These are phyloP conservation scores for Ochropacha duplaris DNA, from an alignment of 2,888 invertebrate species.

Conservation along the genomic window DNA sequence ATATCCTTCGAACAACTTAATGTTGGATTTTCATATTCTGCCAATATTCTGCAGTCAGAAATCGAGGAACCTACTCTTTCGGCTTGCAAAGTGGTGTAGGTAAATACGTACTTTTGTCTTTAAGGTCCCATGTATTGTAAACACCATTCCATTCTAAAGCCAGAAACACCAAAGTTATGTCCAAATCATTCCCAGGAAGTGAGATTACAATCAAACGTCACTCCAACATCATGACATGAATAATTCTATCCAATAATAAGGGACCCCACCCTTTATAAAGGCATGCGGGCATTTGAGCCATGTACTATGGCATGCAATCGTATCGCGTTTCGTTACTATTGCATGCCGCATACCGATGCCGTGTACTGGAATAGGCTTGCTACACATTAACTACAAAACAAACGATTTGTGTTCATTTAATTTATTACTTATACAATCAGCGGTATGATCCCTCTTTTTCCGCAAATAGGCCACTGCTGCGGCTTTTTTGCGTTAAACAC, in stretches of 20 bases:
- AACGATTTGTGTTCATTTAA: neutral
- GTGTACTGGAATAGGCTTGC: constrained; percentile 41
- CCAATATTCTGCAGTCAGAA: too few relatives aligned
- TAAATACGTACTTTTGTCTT: too few relatives aligned
- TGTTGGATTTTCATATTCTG: too few relatives aligned
- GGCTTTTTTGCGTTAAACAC: too few relatives aligned
- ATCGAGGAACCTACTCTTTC: too few relatives aligned
- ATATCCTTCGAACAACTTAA: too few relatives aligned
- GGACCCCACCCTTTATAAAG: constrained; percentile 48
- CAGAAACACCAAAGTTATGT: constrained; percentile 23
- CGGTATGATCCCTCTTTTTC: too few relatives aligned
- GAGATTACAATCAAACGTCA: constrained; percentile 69
- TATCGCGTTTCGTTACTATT: constrained; percentile 51
- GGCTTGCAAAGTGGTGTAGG: too few relatives aligned
- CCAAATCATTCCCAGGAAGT: constrained; percentile 55
- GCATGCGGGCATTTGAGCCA: constrained; percentile 67
- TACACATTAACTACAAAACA: constrained; percentile 27
- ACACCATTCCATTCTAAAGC: neutral
- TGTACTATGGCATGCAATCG: constrained; percentile 72
- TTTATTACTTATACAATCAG: too few relatives aligned
- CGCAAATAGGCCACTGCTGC: too few relatives aligned
- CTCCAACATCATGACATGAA: constrained; percentile 57
- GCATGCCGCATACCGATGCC: constrained; percentile 59
- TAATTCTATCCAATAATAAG: constrained; percentile 71
- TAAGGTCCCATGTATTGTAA: neutral